Conservation (phyloP, 2,113 vertebrate species). For the Natator depressus region DNA sequence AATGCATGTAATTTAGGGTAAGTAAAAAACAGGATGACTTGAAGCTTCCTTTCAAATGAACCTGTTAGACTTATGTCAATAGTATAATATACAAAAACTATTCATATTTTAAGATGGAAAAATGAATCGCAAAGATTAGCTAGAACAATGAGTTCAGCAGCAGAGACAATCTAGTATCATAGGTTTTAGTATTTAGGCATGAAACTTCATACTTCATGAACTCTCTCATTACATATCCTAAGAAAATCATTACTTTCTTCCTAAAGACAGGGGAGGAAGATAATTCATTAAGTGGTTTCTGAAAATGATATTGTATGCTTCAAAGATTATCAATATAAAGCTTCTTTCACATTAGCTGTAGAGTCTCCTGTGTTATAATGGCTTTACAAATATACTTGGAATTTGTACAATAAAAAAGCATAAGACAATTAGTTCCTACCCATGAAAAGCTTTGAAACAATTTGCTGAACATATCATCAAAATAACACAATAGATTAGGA, state of each 20-base stretch:
- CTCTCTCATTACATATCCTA: neutral
- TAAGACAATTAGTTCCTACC: conserved; percentile 49
- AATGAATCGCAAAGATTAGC: conserved; percentile 24
- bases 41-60: neutral
- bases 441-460: conserved; percentile 53
- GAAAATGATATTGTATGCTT: conserved; percentile 34
- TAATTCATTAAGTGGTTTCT: conserved; percentile 32
- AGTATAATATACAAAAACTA: neutral
- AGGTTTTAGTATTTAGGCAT: neutral
- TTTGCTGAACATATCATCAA: conserved; percentile 50
- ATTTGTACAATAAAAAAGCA: conserved; percentile 52
- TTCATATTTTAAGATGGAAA: neutral
- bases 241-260: conserved; percentile 13
- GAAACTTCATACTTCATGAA: conserved; percentile 1
- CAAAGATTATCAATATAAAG: conserved; percentile 59
- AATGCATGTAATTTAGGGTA: neutral
- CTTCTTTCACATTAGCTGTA: conserved; percentile 40
- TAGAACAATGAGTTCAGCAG: conserved; percentile 24
- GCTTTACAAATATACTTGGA: conserved; percentile 48
- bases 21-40: neutral
- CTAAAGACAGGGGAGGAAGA: conserved; percentile 2
- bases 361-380: conserved; percentile 45
- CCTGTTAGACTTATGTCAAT: neutral
- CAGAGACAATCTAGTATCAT: neutral
- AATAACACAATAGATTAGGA: conserved; percentile 66